Percentiles rank a stretch among this genome's conserved stretches.
Conservation (phyloP, 2,113 vertebrate species). For the Beaufortia kweichowensis region DNA sequence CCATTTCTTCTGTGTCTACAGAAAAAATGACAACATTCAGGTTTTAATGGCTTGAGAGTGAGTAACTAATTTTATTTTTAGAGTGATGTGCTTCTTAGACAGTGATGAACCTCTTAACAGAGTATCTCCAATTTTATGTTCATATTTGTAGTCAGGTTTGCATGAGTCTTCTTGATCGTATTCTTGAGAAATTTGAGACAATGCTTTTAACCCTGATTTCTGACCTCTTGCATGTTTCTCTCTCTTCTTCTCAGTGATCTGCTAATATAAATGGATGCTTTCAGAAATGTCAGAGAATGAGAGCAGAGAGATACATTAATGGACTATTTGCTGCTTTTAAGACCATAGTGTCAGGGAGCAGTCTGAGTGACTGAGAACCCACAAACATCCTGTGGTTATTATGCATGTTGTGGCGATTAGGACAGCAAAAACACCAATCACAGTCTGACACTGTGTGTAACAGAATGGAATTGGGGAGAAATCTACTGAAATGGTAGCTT, state of each 20-base stretch:
- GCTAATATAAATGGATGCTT: not conserved
- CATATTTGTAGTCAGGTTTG: not conserved
- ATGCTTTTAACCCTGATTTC: not conserved
- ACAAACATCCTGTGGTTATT: not conserved
- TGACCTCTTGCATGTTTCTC: not conserved
- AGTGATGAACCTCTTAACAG: too few relatives aligned
- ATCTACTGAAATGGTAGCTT: not conserved
- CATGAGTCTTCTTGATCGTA: slow-evolving; percentile 5
- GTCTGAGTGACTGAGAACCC: not conserved
- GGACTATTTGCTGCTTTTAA: not conserved
- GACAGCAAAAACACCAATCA: not conserved
- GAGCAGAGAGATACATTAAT: not conserved
- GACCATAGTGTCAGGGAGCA: not conserved
- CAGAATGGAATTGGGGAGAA: not conserved
- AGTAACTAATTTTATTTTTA: not conserved
- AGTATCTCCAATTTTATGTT: not conserved
- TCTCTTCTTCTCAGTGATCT: not conserved
- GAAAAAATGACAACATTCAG: not conserved
- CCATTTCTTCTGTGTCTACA: too few relatives aligned
- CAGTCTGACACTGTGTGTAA: slow-evolving; percentile 2
- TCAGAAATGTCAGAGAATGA: not conserved
- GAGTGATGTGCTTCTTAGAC: not conserved
- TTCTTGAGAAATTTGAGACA: not conserved
- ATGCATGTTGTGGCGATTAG: not conserved
- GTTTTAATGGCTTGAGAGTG: too few relatives aligned